phyloP scores from a whole-genome alignment of 2,113 vertebrate genomes.

The Aspiorhynchus laticeps region DNA sequence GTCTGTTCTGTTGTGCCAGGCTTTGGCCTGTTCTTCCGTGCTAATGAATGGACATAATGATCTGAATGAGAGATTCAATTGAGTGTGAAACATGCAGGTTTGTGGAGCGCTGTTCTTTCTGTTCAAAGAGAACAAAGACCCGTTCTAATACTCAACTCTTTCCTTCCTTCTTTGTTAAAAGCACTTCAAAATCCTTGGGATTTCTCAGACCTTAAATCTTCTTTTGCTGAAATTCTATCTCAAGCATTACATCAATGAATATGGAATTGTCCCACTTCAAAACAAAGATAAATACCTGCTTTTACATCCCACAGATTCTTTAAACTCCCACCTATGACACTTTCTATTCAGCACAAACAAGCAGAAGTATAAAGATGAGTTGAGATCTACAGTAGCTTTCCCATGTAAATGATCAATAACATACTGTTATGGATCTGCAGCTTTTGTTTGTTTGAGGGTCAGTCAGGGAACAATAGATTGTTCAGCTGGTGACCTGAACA shows the following conservation, averaged over 20 bases:
- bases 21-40: not conserved
- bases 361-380: not conserved
- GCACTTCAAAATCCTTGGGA: not conserved
- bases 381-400: not conserved
- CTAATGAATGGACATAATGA: conserved; percentile 75
- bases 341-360: not conserved
- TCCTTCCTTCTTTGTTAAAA: not conserved
- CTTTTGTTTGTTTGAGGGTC: too few species aligned
- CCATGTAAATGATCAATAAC: not conserved
- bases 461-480: too few species aligned
- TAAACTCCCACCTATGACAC: not conserved
- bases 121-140: conserved; percentile 64
- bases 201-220: not conserved
- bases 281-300: not conserved
- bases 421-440: not conserved
- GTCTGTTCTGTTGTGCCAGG: not conserved
- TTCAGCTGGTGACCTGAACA: too few species aligned
- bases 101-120: conserved; percentile 58
- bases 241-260: not conserved
- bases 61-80: conserved; percentile 70
- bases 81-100: conserved; percentile 71
- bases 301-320: not conserved
- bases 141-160: not conserved
- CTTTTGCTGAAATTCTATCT: not conserved
- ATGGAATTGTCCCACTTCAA: not conserved